phyloP scores from a whole-genome alignment of 2,113 vertebrate species.

The Piaya cayana region DNA sequence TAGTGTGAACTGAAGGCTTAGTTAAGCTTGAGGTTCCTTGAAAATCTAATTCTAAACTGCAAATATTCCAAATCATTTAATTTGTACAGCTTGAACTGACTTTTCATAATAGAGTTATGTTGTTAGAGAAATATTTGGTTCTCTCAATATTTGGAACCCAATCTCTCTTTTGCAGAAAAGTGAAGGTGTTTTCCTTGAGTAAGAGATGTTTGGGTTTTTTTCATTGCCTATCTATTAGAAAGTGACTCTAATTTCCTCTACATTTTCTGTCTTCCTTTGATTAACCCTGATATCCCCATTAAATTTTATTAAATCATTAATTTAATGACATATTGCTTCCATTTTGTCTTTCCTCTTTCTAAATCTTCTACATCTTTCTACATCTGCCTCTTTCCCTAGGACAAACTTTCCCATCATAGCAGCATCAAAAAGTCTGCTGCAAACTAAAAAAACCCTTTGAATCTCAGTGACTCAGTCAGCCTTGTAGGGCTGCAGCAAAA shows the following conservation, averaged over 20 bases:
- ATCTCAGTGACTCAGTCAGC: neutral
- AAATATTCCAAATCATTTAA: neutral
- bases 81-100: neutral
- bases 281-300: neutral
- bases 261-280: neutral
- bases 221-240: neutral
- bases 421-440: neutral
- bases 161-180: neutral
- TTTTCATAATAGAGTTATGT: neutral
- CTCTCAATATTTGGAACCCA: neutral
- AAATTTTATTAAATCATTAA: neutral
- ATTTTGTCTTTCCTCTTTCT: neutral
- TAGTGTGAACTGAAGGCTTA: neutral
- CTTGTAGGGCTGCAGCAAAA: neutral
- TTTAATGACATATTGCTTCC: neutral
- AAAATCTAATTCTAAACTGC: neutral
- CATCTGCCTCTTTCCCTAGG: neutral
- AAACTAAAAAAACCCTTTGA: neutral
- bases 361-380: neutral
- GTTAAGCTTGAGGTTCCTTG: neutral
- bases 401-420: neutral
- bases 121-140: neutral
- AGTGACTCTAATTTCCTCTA: neutral
- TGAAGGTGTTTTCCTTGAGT: neutral
- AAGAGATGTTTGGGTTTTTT: neutral